Conservation (phyloP, 2,888 invertebrate species). For the Mesorhabditis spiculigera region DNA sequence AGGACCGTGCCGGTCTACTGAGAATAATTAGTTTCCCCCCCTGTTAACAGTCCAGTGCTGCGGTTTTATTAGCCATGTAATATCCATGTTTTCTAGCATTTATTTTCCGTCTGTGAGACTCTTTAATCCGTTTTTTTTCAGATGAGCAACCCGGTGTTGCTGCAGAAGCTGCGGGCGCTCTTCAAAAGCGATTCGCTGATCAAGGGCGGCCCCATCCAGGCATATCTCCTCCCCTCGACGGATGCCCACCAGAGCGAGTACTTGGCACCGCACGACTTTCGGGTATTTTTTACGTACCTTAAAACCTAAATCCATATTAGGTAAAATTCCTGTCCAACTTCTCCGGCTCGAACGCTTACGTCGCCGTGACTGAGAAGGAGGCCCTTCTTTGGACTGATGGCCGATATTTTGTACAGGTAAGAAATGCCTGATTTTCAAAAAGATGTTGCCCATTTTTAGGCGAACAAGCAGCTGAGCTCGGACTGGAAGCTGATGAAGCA, state of each 20-base stretch:
- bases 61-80: too few species aligned
- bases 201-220: conserved; percentile 13
- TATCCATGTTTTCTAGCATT: too few species aligned
- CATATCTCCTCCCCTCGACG: conserved; percentile 52
- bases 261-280: conserved; percentile 77
- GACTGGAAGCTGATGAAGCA: conserved; percentile 87
- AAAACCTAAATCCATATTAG: too few species aligned
- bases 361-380: conserved; percentile 58
- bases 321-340: conserved; percentile 79
- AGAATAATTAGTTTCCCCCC: too few species aligned
- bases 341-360: conserved; percentile 76
- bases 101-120: too few species aligned
- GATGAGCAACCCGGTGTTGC: too few species aligned
- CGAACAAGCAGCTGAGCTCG: conserved; percentile 25
- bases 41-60: too few species aligned
- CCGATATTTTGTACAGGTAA: conserved; percentile 79
- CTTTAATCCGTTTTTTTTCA: too few species aligned
- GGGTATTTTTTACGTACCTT: conserved; percentile 63
- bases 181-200: too few species aligned
- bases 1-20: too few species aligned
- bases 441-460: conserved; percentile 16
- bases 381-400: conserved; percentile 92
- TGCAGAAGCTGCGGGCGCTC: too few species aligned
- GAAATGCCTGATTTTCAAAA: not conserved
- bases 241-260: conserved; percentile 66